Evolutionary conservation across 2,888 invertebrate genomes (phyloP).

Genomic region (Cordilura impudica): DNA sequence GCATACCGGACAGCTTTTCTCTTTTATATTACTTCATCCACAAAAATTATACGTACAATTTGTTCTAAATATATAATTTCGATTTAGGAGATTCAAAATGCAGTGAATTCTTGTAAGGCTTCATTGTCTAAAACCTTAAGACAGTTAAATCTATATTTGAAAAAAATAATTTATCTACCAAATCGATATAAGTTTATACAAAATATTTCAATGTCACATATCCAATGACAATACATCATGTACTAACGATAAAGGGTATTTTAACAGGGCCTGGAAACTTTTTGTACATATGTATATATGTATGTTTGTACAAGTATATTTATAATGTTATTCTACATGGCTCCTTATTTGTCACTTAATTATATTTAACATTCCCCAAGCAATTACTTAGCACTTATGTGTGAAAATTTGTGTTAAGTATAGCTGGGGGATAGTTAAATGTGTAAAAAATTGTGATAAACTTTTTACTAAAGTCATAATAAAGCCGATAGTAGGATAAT

Average conservation of each 20-base stretch:
- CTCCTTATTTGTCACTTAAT: conserved; percentile 42
- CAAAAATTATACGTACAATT: no score
- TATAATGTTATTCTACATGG: not conserved
- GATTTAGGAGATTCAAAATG: not conserved
- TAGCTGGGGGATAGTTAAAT: conserved; percentile 22
- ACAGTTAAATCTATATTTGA: not conserved
- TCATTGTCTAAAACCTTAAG: no score
- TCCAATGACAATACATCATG: no score
- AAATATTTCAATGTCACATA: no score
- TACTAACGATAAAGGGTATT: no score
- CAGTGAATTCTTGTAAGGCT: no score
- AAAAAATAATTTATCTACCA: no score
- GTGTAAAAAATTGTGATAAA: not conserved
- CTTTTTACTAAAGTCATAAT: not conserved
- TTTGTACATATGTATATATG: not conserved
- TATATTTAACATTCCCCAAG: conserved; percentile 40
- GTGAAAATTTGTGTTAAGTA: conserved; percentile 56
- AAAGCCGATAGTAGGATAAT: not conserved
- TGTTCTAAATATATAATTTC: not conserved
- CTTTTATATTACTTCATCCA: no score
- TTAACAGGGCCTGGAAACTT: no score
- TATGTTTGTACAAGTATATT: not conserved
- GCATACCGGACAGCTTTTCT: no score
- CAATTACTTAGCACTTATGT: conserved; percentile 59
- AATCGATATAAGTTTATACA: no score